Conservation (phyloP, 2,797 vertebrate species). For the Ispidina lecontei region DNA sequence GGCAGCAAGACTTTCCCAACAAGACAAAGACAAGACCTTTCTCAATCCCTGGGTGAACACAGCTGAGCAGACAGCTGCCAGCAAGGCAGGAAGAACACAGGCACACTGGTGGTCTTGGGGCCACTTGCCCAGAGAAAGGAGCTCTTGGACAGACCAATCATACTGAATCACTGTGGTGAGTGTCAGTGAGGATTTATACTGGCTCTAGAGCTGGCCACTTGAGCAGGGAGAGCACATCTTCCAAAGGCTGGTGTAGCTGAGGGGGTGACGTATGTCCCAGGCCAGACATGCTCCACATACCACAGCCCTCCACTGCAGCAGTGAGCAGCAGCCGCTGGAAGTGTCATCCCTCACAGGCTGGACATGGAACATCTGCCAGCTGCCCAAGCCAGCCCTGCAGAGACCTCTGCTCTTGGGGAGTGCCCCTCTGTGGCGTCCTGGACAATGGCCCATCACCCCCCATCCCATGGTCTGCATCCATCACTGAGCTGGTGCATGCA, state of each 20-base stretch:
- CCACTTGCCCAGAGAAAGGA: accelerated
- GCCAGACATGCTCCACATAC: accelerated
- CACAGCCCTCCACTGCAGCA: accelerated
- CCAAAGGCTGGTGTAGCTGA: accelerated
- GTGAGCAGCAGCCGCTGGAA: neutral
- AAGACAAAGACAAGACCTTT: neutral
- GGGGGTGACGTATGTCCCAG: neutral
- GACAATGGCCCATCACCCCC: neutral
- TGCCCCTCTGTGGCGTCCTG: neutral
- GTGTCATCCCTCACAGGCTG: neutral
- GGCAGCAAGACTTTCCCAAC: neutral
- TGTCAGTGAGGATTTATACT: neutral
- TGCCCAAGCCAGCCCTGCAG: accelerated
- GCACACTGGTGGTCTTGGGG: accelerated
- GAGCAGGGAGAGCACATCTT: accelerated
- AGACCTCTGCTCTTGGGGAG: neutral
- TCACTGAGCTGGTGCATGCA: neutral
- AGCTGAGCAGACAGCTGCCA: neutral
- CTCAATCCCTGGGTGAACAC: neutral
- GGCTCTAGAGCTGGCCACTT: neutral
- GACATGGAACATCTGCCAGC: neutral
- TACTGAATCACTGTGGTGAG: accelerated
- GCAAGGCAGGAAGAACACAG: accelerated
- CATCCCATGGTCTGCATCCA: neutral
- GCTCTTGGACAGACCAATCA: neutral